phyloP scores from a whole-genome alignment of 1,140 invertebrate genomes.

The Medauroidea extradentata region DNA sequence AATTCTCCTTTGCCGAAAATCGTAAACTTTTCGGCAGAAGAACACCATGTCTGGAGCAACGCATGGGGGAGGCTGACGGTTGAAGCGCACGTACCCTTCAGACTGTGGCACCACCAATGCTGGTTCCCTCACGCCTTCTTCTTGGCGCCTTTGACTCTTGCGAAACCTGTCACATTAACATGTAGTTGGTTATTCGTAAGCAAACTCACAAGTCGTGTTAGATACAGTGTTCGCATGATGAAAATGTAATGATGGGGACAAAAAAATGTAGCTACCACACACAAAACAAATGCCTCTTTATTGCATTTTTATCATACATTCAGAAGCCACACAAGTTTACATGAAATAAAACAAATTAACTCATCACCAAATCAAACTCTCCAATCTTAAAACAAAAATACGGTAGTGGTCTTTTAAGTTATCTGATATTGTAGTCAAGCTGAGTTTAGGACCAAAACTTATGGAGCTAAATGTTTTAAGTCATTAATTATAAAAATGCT shows the following conservation, averaged over 20 bases:
- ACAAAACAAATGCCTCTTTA: too few species aligned
- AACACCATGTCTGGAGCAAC: constrained; percentile 82
- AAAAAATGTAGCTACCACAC: neutral
- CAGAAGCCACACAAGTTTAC: too few species aligned
- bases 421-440: too few species aligned
- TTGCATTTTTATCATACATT: too few species aligned
- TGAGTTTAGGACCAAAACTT: too few species aligned
- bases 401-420: too few species aligned
- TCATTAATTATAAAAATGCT: too few species aligned
- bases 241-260: neutral
- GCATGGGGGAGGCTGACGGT: constrained; percentile 63
- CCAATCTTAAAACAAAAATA: too few species aligned
- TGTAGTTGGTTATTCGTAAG: too few species aligned
- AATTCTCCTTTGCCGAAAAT: constrained; percentile 72
- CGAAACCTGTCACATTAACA: constrained; percentile 57
- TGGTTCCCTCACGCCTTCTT: constrained; percentile 54
- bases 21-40: constrained; percentile 91
- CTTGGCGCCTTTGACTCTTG: constrained; percentile 54
- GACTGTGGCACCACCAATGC: constrained; percentile 54
- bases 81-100: constrained; percentile 48
- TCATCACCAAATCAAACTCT: too few species aligned
- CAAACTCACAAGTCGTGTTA: neutral
- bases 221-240: neutral
- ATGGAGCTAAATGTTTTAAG: too few species aligned
- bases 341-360: too few species aligned